Conservation (phyloP, 2,888 invertebrate species). For the Heliothis peltigera region DNA sequence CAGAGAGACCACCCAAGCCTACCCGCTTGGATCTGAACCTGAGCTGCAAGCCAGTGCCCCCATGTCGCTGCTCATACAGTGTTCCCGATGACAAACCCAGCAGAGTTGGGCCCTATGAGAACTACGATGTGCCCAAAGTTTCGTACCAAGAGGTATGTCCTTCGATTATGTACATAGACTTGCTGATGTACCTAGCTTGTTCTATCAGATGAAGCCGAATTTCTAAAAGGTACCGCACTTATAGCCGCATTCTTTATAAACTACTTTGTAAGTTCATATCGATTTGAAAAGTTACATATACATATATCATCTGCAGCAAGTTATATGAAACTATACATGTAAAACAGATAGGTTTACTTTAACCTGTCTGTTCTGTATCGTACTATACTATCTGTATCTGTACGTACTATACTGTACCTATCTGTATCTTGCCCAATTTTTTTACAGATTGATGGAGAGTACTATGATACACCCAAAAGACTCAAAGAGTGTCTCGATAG, state of each 20-base stretch:
- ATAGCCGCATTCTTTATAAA: conserved; percentile 13
- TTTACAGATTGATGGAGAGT: conserved; percentile 85
- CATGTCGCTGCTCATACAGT: conserved; percentile 69
- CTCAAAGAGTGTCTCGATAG: conserved; percentile 92
- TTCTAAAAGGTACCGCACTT: neutral
- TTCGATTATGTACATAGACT: neutral
- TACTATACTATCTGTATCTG: too few species aligned
- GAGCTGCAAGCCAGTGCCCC: conserved; percentile 74
- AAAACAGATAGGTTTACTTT: too few species aligned
- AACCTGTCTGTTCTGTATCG: too few species aligned
- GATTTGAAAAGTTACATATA: too few species aligned
- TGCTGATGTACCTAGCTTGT: neutral
- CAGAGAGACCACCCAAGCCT: conserved; percentile 91
- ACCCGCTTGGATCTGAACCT: conserved; percentile 71
- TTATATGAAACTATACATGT: too few species aligned
- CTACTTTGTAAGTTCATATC: too few species aligned
- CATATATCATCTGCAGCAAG: too few species aligned
- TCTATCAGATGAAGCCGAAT: neutral
- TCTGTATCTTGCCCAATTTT: too few species aligned
- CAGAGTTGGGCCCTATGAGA: conserved; percentile 91
- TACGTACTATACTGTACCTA: too few species aligned
- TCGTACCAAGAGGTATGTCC: conserved; percentile 87
- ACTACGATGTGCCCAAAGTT: conserved; percentile 94
- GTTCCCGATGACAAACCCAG: conserved; percentile 66
- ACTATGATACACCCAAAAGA: conserved; percentile 93